A percentile compares a stretch with the other conserved stretches of the same genome.
phyloP scores from a whole-genome alignment of 2,113 vertebrate genomes.

The Zosterops lateralis region DNA sequence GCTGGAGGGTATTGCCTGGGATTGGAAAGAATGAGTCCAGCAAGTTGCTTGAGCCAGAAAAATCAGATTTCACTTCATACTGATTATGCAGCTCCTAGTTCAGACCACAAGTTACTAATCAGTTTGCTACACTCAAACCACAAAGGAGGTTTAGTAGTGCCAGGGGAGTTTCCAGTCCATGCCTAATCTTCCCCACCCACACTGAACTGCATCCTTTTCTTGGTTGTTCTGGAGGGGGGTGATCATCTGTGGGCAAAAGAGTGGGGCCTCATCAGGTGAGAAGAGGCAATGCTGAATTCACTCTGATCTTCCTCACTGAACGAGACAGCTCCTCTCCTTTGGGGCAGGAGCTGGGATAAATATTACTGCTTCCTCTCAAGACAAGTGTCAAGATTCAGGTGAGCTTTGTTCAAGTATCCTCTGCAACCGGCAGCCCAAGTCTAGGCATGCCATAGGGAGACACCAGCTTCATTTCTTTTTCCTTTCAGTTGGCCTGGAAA shows the following conservation, averaged over 20 bases:
- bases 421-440: background rate
- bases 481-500: background rate
- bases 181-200: background rate
- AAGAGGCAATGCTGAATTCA: background rate
- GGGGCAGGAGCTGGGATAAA: background rate
- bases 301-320: fast-evolving
- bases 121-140: background rate
- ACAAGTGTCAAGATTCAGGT: background rate
- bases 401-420: background rate
- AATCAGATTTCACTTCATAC: background rate
- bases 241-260: background rate
- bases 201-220: background rate
- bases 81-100: background rate
- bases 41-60: background rate
- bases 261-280: background rate
- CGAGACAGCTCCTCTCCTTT: background rate
- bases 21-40: background rate
- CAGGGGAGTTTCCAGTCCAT: background rate
- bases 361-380: background rate
- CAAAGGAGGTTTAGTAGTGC: background rate
- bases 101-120: background rate
- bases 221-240: background rate
- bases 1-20: background rate
- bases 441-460: background rate
- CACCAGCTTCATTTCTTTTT: background rate